These are phyloP conservation scores for Pyrrhosoma nymphula DNA, from an alignment of 2,888 invertebrate species.

Conservation along the genomic window DNA sequence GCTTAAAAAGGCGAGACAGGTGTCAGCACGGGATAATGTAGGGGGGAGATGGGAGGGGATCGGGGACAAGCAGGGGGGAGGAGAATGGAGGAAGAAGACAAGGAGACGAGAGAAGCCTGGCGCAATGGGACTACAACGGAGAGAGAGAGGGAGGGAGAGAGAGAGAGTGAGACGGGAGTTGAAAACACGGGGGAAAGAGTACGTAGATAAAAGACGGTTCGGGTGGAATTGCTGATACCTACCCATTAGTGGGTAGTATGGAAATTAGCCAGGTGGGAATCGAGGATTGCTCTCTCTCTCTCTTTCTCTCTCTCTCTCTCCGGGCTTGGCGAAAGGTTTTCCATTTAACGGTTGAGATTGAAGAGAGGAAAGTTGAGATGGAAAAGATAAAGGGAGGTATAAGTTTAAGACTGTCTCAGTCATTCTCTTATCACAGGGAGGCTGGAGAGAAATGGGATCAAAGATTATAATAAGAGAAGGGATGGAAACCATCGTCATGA, in stretches of 20 bases:
- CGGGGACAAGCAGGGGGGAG: too few relatives aligned
- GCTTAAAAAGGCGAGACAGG: constrained; percentile 18
- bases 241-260: neutral
- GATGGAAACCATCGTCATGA: neutral
- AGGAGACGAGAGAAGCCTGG: neutral
- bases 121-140: neutral
- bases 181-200: neutral
- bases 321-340: neutral
- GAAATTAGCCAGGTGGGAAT: neutral
- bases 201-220: neutral
- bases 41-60: neutral
- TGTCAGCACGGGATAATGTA: neutral
- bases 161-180: neutral
- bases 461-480: neutral
- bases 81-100: neutral
- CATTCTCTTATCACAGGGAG: neutral
- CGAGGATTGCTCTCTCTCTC: neutral
- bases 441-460: neutral
- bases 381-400: neutral
- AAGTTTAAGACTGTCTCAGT: neutral
- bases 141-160: neutral
- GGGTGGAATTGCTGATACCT: constrained; percentile 1
- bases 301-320: neutral
- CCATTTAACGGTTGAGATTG: neutral
- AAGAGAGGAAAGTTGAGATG: neutral